Evolutionary conservation across 37 sponge, comb jelly and placozoan genomes (phyloP).

Genomic region (Diacarnus erythraeanus): DNA sequence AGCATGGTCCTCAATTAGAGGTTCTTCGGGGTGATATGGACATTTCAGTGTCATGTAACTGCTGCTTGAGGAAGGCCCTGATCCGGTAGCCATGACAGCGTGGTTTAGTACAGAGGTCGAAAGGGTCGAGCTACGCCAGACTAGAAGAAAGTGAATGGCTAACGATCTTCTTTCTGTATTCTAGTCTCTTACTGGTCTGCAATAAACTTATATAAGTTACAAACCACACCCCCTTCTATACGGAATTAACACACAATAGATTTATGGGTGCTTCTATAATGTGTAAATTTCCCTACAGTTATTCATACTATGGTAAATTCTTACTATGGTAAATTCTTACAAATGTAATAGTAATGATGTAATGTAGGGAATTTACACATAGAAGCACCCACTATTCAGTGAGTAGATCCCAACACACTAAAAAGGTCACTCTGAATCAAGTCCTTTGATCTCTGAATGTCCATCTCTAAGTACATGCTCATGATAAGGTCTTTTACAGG

Average conservation of each 20-base stretch:
- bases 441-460: not conserved
- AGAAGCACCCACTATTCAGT: not conserved
- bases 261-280: too few species aligned
- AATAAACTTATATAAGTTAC: too few species aligned
- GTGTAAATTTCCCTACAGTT: too few species aligned
- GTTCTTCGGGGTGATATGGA: conserved; percentile 86
- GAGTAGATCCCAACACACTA: not conserved
- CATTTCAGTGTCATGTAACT: conserved; percentile 27
- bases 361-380: not conserved
- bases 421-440: not conserved
- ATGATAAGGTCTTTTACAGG: conserved; percentile 33
- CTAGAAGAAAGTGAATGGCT: too few species aligned
- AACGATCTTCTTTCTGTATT: too few species aligned
- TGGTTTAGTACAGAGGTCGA: too few species aligned
- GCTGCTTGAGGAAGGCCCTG: conserved; percentile 1
- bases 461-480: conserved; percentile 15
- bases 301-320: too few species aligned
- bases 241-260: too few species aligned
- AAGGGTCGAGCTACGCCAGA: too few species aligned
- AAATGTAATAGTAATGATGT: not conserved
- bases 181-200: too few species aligned
- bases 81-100: conserved; percentile 13
- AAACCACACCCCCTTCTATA: too few species aligned
- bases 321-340: too few species aligned
- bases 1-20: conserved; percentile 90